Conservation (phyloP, 2,113 vertebrate species). For the Pseudopodoces humilis region DNA sequence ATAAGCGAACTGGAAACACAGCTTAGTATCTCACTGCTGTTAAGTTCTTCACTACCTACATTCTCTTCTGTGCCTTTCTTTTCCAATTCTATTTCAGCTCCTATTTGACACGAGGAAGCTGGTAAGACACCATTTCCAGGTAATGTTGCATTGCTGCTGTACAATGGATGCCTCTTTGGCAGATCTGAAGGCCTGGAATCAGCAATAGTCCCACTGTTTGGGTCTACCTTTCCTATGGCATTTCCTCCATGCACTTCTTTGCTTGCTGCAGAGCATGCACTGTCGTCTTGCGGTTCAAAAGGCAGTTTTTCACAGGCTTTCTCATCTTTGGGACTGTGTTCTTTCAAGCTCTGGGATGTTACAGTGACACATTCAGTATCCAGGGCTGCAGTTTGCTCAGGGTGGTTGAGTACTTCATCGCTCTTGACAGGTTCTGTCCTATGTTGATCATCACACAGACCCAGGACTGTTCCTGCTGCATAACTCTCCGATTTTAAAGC, state of each 20-base stretch:
- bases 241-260: not conserved
- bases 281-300: not conserved
- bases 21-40: not conserved
- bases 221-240: not conserved
- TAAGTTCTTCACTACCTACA: not conserved
- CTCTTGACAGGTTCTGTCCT: constrained; percentile 8
- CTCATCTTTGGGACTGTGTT: constrained; percentile 36
- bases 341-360: not conserved
- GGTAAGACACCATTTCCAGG: constrained; percentile 18
- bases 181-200: constrained; percentile 8
- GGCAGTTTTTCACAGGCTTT: not conserved
- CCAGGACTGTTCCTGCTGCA: not conserved
- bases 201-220: not conserved
- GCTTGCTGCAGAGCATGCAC: not conserved
- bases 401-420: not conserved
- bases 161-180: constrained; percentile 14
- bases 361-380: not conserved
- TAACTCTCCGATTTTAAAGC: not conserved
- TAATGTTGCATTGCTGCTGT: not conserved
- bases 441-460: not conserved
- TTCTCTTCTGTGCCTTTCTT: constrained; percentile 8
- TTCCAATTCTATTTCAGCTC: constrained; percentile 8
- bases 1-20: not conserved
- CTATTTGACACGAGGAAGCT: not conserved
- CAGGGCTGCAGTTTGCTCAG: constrained; percentile 4